Percentiles rank a stretch among this genome's conserved stretches.
phyloP scores from a whole-genome alignment of 2,113 vertebrate species.

The Bungarus multicinctus region DNA sequence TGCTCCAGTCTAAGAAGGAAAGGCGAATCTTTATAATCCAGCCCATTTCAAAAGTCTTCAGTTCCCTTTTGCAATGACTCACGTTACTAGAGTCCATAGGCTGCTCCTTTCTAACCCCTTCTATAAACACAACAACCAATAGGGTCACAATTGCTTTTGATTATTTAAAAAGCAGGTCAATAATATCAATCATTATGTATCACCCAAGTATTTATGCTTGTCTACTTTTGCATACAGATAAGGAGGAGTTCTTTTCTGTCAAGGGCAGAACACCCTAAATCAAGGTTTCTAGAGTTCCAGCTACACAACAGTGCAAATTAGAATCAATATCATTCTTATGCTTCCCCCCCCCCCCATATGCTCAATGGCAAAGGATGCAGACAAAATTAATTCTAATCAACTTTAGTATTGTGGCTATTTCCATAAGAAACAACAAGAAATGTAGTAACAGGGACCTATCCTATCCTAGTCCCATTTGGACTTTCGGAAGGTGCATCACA shows the following conservation, averaged over 20 bases:
- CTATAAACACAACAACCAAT: slow-evolving; percentile 51
- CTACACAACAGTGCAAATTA: not conserved
- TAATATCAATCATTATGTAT: slow-evolving; percentile 32
- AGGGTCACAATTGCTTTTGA: slow-evolving; percentile 30
- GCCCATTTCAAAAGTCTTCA: not conserved
- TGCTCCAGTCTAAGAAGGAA: slow-evolving; percentile 28
- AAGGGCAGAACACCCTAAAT: not conserved
- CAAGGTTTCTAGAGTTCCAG: not conserved
- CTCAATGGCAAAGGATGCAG: not conserved
- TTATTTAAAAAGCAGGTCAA: slow-evolving; percentile 41
- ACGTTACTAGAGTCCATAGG: slow-evolving; percentile 19
- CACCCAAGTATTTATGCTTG: slow-evolving; percentile 39
- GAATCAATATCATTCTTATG: not conserved
- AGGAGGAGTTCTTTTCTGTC: not conserved
- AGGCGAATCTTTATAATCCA: not conserved
- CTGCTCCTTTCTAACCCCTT: slow-evolving; percentile 11
- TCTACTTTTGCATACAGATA: slow-evolving; percentile 37
- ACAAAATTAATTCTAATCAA: not conserved
- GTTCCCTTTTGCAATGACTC: slow-evolving; percentile 18
- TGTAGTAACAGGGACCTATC: not conserved
- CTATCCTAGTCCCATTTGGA: not conserved
- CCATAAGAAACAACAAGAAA: not conserved
- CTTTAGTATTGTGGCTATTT: not conserved
- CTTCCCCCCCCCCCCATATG: not conserved
- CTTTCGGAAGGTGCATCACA: not conserved